Conservation (phyloP, 2,113 vertebrate species). For the Noctilio leporinus region DNA sequence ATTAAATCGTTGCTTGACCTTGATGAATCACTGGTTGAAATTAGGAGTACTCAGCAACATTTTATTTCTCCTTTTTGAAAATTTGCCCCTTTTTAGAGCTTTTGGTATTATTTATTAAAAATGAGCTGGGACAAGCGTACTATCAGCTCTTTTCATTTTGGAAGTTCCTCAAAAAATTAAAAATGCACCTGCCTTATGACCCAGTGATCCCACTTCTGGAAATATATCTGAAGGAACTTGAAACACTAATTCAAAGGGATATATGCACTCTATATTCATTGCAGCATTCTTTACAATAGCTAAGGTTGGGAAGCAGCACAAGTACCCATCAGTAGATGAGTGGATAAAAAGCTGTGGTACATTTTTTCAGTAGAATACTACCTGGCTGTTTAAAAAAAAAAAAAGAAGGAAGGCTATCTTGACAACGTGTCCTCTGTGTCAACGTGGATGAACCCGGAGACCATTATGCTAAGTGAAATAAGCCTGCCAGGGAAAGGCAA, state of each 20-base stretch:
- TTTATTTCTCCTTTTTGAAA: conserved; percentile 33
- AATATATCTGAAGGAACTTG: not conserved
- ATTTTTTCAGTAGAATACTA: not conserved
- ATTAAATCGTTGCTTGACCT: not conserved
- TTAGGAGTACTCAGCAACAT: not conserved
- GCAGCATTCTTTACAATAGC: not conserved
- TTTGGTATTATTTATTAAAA: not conserved
- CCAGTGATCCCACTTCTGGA: not conserved
- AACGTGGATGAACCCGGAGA: not conserved
- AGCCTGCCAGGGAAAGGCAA: not conserved
- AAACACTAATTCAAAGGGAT: not conserved
- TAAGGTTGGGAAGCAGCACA: not conserved
- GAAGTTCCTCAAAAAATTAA: not conserved
- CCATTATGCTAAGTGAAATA: not conserved
- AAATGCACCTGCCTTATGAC: not conserved
- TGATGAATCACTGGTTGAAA: not conserved
- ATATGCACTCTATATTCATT: not conserved
- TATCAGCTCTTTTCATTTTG: not conserved
- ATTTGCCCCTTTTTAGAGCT: not conserved
- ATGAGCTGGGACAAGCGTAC: not conserved
- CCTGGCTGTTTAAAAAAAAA: no score
- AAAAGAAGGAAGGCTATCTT: not conserved
- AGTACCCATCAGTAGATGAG: not conserved
- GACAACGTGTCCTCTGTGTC: not conserved
- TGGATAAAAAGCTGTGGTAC: not conserved